These are phyloP conservation scores for Oenanthe melanoleuca DNA, from an alignment of 2,113 vertebrate species.

Conservation along the genomic window DNA sequence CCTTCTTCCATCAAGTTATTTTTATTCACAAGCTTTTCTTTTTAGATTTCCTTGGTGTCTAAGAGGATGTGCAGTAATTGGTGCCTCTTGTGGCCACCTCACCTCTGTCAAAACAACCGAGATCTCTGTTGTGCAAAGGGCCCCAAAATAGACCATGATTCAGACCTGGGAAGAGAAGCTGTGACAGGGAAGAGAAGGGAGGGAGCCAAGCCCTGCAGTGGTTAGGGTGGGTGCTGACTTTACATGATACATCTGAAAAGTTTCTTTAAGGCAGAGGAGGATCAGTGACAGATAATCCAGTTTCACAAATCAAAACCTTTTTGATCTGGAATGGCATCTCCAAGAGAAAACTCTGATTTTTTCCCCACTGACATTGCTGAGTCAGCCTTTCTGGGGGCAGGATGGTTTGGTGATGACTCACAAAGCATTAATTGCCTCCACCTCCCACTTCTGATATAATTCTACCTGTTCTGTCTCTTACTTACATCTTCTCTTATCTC, in stretches of 20 bases:
- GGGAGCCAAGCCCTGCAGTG: not conserved
- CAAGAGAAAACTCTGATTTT: not conserved
- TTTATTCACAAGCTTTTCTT: conserved; percentile 16
- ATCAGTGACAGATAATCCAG: not conserved
- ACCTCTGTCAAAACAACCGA: not conserved
- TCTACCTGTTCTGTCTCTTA: not conserved
- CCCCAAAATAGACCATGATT: conserved; percentile 28
- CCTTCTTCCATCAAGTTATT: conserved; percentile 27
- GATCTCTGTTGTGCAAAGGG: not conserved
- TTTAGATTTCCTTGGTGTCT: not conserved
- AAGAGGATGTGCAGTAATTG: not conserved
- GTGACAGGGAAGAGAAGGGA: not conserved
- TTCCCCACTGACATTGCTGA: not conserved
- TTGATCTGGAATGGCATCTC: not conserved
- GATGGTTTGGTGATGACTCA: conserved; percentile 1
- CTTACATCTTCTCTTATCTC: not conserved
- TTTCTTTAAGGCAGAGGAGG: not conserved
- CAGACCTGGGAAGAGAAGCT: not conserved
- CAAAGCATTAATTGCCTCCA: not conserved
- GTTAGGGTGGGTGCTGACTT: not conserved
- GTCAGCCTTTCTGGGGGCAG: conserved; percentile 29
- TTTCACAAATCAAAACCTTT: not conserved
- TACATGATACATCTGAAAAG: not conserved
- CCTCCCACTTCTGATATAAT: not conserved
- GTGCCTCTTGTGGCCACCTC: conserved; percentile 3